A percentile compares a stretch with the other conserved stretches of the same genome.
Conservation (phyloP, 2,797 vertebrate species). For the Octomys mimax region DNA sequence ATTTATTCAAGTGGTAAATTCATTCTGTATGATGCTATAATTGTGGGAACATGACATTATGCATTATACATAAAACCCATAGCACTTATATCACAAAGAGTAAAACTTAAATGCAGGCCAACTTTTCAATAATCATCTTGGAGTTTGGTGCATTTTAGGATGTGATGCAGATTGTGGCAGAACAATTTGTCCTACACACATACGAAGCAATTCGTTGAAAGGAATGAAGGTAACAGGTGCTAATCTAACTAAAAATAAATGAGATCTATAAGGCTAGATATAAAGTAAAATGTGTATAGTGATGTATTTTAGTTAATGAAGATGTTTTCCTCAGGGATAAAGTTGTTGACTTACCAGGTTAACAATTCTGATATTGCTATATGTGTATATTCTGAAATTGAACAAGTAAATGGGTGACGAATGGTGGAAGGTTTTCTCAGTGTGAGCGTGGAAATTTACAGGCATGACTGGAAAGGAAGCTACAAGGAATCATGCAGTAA, state of each 20-base stretch:
- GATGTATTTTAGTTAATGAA: neutral
- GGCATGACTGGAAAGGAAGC: neutral
- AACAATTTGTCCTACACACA: constrained; percentile 17
- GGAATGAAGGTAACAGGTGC: neutral
- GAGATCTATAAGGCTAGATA: neutral
- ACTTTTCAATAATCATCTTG: neutral
- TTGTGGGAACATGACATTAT: neutral
- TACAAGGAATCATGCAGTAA: neutral
- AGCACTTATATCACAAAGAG: neutral
- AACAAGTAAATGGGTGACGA: neutral
- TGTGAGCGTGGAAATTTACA: neutral
- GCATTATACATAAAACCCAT: neutral
- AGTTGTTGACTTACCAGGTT: neutral
- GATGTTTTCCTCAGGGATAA: neutral
- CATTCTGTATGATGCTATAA: neutral
- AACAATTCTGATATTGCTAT: neutral
- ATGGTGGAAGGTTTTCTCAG: neutral
- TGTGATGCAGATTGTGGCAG: neutral
- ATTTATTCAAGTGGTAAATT: neutral
- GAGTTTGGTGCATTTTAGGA: neutral
- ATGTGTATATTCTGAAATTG: neutral
- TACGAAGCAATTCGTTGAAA: constrained; percentile 7
- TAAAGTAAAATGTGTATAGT: neutral
- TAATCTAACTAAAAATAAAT: constrained; percentile 10
- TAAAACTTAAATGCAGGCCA: neutral